A percentile compares a stretch with the other conserved stretches of the same genome.
Evolutionary conservation across 2,888 invertebrate species (phyloP).

Genomic region (Cecidostiba fungosa): DNA sequence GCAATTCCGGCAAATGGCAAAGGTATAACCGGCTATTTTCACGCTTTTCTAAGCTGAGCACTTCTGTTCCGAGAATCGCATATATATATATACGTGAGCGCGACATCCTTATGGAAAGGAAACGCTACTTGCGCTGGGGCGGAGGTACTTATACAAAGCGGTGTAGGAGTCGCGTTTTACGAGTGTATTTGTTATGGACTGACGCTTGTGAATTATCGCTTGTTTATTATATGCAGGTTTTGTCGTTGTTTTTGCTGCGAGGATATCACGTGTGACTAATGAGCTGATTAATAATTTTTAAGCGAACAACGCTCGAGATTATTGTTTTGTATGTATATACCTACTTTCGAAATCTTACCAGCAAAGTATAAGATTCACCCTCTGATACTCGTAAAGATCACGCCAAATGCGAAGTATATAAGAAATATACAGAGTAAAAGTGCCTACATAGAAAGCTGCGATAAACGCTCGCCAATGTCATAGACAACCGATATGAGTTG

Average conservation of each 20-base stretch:
- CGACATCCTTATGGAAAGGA: conserved; percentile 27
- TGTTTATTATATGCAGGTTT: neutral
- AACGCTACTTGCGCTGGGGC: neutral
- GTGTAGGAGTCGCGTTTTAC: conserved; percentile 23
- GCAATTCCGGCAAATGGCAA: conserved; percentile 75
- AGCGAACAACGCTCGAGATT: neutral
- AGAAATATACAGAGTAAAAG: too few relatives aligned
- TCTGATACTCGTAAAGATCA: neutral
- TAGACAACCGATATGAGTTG: conserved; percentile 59
- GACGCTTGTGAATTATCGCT: neutral
- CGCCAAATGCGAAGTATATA: too few relatives aligned
- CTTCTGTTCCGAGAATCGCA: conserved; percentile 6
- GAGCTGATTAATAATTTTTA: neutral
- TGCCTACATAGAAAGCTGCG: neutral
- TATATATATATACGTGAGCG: neutral
- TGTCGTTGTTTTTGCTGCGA: neutral
- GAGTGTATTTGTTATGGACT: conserved; percentile 8
- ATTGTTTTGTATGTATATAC: too few relatives aligned
- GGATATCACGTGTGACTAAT: neutral
- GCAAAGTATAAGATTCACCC: neutral
- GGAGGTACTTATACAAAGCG: neutral
- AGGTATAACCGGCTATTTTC: conserved; percentile 75
- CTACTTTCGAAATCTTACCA: too few relatives aligned
- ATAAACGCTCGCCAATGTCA: neutral
- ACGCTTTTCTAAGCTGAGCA: conserved; percentile 66